These are phyloP conservation scores for Opisthograptis luteolata DNA, from an alignment of 2,888 invertebrate species.

Conservation along the genomic window DNA sequence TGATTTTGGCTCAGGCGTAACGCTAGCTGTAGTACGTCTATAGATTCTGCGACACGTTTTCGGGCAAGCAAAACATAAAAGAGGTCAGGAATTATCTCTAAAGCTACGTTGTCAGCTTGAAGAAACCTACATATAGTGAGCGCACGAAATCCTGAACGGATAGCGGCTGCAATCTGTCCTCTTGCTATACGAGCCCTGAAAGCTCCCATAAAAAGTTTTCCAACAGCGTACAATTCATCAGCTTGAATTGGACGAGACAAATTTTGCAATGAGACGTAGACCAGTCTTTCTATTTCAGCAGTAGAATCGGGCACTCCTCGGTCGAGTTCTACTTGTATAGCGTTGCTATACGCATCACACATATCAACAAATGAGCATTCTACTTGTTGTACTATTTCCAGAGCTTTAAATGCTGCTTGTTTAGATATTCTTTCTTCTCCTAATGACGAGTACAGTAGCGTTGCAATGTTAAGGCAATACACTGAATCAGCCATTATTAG, in stretches of 20 bases:
- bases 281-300: constrained; percentile 62
- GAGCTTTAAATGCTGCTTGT: constrained; percentile 57
- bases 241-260: constrained; percentile 61
- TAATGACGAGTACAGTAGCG: constrained; percentile 59
- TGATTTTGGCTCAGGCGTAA: constrained; percentile 50
- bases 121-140: constrained; percentile 72
- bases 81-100: constrained; percentile 74
- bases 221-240: constrained; percentile 73
- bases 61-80: constrained; percentile 70
- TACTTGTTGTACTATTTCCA: constrained; percentile 62
- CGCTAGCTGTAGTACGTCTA: constrained; percentile 71
- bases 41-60: constrained; percentile 76
- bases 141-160: constrained; percentile 71
- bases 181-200: constrained; percentile 71
- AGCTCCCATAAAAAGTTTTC: constrained; percentile 70
- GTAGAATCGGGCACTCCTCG: constrained; percentile 65
- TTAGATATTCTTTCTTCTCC: constrained; percentile 63
- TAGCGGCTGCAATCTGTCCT: constrained; percentile 56
- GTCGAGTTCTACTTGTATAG: constrained; percentile 73
- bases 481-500: constrained; percentile 63
- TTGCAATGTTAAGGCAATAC: constrained; percentile 68
- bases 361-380: constrained; percentile 67
- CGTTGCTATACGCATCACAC: constrained; percentile 75
- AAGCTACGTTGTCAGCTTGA: constrained; percentile 64
- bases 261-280: constrained; percentile 55